Conservation (phyloP, 2,888 invertebrate species). For the Argynnis bischoffii region DNA sequence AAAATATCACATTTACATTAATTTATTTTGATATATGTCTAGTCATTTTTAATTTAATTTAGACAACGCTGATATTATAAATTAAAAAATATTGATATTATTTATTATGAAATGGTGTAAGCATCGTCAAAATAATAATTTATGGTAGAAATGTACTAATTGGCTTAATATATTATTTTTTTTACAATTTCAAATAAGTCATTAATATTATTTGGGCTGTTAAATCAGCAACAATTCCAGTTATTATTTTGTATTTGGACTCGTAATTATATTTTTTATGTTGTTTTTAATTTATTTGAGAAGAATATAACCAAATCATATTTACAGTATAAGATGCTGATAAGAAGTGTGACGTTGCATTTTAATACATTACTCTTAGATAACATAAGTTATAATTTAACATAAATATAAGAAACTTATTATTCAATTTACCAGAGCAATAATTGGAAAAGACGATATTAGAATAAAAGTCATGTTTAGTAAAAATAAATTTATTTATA, state of each 20-base stretch:
- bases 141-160: no score
- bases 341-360: slow-evolving; percentile 6
- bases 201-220: no score
- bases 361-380: slow-evolving; percentile 18
- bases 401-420: slow-evolving; percentile 16
- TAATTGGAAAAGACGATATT: slow-evolving; percentile 50
- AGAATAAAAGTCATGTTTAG: slow-evolving; percentile 40
- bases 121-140: not conserved
- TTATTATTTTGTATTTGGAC: no score
- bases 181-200: no score
- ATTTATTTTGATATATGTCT: slow-evolving; percentile 34
- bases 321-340: no score
- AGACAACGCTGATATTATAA: slow-evolving; percentile 41
- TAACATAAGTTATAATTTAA: slow-evolving; percentile 13
- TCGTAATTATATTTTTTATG: no score
- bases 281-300: no score
- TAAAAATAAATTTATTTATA: slow-evolving; percentile 53
- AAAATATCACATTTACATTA: slow-evolving; percentile 53
- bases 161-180: no score
- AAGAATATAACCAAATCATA: no score
- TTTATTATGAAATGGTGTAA: slow-evolving; percentile 3
- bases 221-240: no score
- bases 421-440: slow-evolving; percentile 48
- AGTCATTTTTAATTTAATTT: slow-evolving; percentile 24
- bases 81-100: not conserved